phyloP scores from a whole-genome alignment of 2,113 vertebrate genomes.

The Leucopternis melanops region DNA sequence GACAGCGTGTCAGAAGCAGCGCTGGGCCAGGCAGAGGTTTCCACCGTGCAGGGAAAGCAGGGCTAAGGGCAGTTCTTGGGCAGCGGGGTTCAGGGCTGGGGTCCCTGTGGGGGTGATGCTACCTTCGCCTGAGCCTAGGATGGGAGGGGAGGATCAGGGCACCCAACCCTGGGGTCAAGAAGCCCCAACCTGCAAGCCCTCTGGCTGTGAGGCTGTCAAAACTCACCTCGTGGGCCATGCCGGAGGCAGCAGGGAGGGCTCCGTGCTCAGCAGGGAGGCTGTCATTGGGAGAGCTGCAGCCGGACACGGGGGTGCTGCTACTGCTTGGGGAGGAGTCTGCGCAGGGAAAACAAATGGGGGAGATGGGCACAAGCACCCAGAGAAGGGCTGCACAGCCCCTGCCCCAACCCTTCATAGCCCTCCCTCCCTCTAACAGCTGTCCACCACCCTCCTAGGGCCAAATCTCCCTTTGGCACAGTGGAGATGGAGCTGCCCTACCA shows the following conservation, averaged over 20 bases:
- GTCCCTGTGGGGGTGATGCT: background rate
- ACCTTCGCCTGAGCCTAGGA: background rate
- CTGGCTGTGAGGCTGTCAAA: background rate
- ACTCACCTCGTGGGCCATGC: constrained; percentile 78
- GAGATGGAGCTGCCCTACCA: background rate
- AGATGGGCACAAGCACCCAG: background rate
- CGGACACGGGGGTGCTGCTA: constrained; percentile 86
- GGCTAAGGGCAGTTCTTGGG: background rate
- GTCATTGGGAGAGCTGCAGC: constrained; percentile 90
- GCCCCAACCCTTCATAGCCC: background rate
- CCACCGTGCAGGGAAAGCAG: background rate
- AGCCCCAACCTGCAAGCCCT: background rate
- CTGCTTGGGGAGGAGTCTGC: constrained; percentile 90
- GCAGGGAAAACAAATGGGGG: background rate
- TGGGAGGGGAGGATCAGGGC: background rate
- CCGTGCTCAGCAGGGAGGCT: constrained; percentile 78
- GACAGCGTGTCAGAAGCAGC: background rate
- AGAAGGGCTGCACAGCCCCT: background rate
- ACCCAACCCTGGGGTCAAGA: background rate
- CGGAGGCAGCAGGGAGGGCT: constrained; percentile 47
- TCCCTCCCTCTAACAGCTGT: background rate
- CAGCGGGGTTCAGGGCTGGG: background rate
- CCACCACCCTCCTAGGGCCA: rapidly evolving
- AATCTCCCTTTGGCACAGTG: background rate
- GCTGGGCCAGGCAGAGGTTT: background rate